Evolutionary conservation across 2,113 vertebrate genomes (phyloP), one percentile per base, ranked within the genome.

Genomic region (Hippocampus zosterae): DNA sequence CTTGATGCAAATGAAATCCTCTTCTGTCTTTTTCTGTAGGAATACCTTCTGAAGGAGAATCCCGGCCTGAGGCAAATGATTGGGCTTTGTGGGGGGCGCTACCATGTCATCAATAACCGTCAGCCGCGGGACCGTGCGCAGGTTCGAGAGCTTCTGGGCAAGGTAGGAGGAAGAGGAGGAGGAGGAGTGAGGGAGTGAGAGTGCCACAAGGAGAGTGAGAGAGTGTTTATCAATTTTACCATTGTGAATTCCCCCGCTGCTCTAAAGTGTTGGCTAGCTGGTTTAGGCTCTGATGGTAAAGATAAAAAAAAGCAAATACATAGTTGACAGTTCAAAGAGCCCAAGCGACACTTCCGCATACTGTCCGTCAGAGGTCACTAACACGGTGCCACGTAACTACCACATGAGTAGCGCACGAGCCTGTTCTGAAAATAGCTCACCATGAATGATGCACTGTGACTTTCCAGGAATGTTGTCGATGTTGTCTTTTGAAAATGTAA

Each of bases 51-150:
- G 68, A 73, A 37, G 37, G 91, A 90, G 66, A 76, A 86, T 68
- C 83, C 77, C 0, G 89, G 85, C 44, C 84, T 93, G 60, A 83
- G 77, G 75, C 76, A 89, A 73, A 78, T 92, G 5, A 87, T 93
- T 21, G 72, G 79, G 16, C 57, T 59, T 44, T 93, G 91, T 7
- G 84, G 83, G 1, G 90, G 90, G 13, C 79, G 82, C 27, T 88
- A 85, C 74, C 91, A 91, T 59, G 81, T 91, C 50, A 67, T 93
- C 66, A 92, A 92, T 68, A 93, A 93, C 68, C 92, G 92, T 4
- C 73, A 65, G 50, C 74, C 56, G 1, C 74, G 84, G 16, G 70
- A 92, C 73, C 85, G 83, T 67, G 67, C 76, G 60, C 92, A 93
- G 80, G 87, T 93, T 37, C 15, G 1, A 0, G 41, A 74, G 23